Conservation (phyloP, 2,888 invertebrate genomes). For the Tholera decimalis region DNA sequence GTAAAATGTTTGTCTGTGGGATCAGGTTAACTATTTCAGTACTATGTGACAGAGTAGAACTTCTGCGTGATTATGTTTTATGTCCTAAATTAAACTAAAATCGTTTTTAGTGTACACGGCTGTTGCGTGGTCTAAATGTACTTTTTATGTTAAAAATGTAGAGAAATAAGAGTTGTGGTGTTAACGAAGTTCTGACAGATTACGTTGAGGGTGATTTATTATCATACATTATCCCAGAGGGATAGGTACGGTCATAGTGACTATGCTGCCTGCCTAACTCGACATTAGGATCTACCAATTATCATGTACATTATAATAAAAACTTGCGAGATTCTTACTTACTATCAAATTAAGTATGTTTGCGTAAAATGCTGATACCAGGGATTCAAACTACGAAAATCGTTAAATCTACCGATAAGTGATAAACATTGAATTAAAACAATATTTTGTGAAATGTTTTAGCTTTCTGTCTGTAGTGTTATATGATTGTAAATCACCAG, state of each 20-base stretch:
- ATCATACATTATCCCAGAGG: not conserved
- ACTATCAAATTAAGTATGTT: too few species aligned
- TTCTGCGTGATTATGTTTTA: constrained; percentile 27
- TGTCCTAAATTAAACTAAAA: constrained; percentile 29
- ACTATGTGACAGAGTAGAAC: not conserved
- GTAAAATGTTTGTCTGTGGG: too few species aligned
- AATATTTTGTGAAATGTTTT: too few species aligned
- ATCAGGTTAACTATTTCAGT: too few species aligned
- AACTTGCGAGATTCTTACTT: too few species aligned
- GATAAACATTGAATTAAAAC: too few species aligned
- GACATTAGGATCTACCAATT: not conserved
- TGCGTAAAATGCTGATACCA: not conserved
- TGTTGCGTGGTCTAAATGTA: constrained; percentile 46
- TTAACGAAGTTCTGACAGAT: constrained; percentile 23
- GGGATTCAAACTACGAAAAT: too few species aligned
- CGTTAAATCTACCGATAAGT: too few species aligned
- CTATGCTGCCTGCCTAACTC: not conserved
- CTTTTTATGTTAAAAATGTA: constrained; percentile 53
- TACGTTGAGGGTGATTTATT: constrained; percentile 35
- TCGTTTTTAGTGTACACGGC: constrained; percentile 23
- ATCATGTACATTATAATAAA: not conserved
- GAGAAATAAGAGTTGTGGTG: constrained; percentile 32
- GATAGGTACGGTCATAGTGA: not conserved
- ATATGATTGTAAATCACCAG: too few species aligned
- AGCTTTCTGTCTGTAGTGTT: too few species aligned